Base-by-base conservation (phyloP, 2,888 invertebrate genomes). In the Meloe dianella region DNA sequence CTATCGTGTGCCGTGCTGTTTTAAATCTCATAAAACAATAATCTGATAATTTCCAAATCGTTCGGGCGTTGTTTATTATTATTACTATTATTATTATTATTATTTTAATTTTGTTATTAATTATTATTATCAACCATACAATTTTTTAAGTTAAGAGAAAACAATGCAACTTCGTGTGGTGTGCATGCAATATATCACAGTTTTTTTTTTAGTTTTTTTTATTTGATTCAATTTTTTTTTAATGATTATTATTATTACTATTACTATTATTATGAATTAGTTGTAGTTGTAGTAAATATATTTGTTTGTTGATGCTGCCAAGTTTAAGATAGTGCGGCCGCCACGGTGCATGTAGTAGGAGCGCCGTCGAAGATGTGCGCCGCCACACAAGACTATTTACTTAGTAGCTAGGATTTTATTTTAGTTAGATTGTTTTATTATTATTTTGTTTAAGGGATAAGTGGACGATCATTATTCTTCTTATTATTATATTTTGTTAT, bases 261-360 rank as follows among this genome's bases (percentile, higher is more conserved):
- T 71, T 67, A 61, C 65, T 68, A 65, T 71, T 71, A 67, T 71
- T 73, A 72, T 75, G 77, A 75, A 78, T 81, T 83, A 82, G 82
- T 84, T 80, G 81, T 82, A 81, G 82, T 78, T 79, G 80, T 78
- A 77, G 75, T 75, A 10, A 74, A 75, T 75, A 80, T 81, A 79
- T 81, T 82, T 81, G 79, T 83, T 84, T 84, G 84, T 84, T 84
- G 81, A 83, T 83, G 84, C 84, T 84, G 84, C 84, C 84, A 81
- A 84, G 83, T 83, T 82, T 84, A 84, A 84, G 84, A 84, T 84
- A 83, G 74, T 73, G 72, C 73, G 68, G 71, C 71, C 68, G 66
- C 65, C 66, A 71, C 71, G 69, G 71, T 69, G 75, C 74, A 73
- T 72, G 72, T 69, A 69, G n/a, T n/a, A 73, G 68, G 65, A 57